Conservation (phyloP, 2,888 invertebrate species). For the Gnatocerus cornutus region DNA sequence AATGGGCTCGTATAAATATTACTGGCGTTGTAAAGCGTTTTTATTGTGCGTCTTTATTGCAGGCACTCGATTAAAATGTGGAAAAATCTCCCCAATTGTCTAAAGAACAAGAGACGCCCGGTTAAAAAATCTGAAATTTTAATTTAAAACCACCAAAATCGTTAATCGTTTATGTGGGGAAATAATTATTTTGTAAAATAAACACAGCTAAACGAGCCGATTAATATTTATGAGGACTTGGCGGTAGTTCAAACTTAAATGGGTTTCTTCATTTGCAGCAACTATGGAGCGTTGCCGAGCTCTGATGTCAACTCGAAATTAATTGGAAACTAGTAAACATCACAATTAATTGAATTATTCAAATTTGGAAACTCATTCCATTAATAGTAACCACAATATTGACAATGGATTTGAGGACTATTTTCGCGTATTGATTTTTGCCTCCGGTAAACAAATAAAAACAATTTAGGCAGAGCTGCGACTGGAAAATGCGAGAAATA, state of each 20-base stretch:
- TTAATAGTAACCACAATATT: conserved; percentile 22
- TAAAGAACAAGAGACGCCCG: neutral
- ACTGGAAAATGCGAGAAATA: conserved; percentile 14
- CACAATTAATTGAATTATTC: conserved; percentile 25
- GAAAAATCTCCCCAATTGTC: neutral
- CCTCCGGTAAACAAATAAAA: conserved; percentile 7
- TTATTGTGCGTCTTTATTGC: conserved; percentile 14
- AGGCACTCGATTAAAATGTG: conserved; percentile 17
- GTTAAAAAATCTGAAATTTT: conserved; percentile 20
- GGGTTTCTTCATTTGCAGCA: conserved; percentile 1
- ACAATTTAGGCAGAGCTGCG: conserved; percentile 1
- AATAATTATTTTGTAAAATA: neutral
- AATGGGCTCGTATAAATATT: conserved; percentile 26
- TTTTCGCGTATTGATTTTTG: neutral
- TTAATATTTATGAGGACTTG: conserved; percentile 5
- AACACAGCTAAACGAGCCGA: neutral
- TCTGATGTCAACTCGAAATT: too few relatives aligned
- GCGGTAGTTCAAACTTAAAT: conserved; percentile 1
- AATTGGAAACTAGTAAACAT: conserved; percentile 1
- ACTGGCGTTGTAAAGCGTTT: conserved; percentile 23
- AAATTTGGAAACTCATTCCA: conserved; percentile 8
- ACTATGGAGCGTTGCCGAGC: too few relatives aligned
- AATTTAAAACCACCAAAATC: neutral
- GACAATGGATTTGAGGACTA: neutral
- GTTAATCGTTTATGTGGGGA: too few relatives aligned